A percentile compares a stretch with the other conserved stretches of the same genome.
Evolutionary conservation across 1,140 invertebrate genomes (phyloP).

Genomic region (Neuroterus valhalla): DNA sequence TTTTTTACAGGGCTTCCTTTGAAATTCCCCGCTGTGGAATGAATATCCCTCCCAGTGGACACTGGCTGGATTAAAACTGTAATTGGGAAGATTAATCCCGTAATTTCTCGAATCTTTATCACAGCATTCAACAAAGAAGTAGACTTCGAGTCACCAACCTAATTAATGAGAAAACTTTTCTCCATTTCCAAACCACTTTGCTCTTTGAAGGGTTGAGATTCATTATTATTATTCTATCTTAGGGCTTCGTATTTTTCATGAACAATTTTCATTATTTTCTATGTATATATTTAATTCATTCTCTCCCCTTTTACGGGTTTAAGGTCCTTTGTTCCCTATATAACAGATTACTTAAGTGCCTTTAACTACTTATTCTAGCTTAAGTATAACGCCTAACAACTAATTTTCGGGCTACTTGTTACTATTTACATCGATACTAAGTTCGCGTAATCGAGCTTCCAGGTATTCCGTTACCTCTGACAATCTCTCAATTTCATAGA

Average conservation of each 20-base stretch:
- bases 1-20: constrained; percentile 29
- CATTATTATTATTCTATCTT: background rate
- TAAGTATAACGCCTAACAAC: too few relatives aligned
- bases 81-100: constrained; percentile 53
- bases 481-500: too few relatives aligned
- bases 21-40: constrained; percentile 35
- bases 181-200: constrained; percentile 9
- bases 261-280: background rate
- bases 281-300: background rate
- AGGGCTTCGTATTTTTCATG: background rate
- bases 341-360: too few relatives aligned
- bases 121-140: constrained; percentile 47
- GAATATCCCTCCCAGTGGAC: constrained; percentile 44
- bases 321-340: too few relatives aligned
- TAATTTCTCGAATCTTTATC: constrained; percentile 49
- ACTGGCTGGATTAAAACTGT: constrained; percentile 50
- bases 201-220: background rate
- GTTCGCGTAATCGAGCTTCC: too few relatives aligned
- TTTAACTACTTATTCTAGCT: too few relatives aligned
- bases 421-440: too few relatives aligned
- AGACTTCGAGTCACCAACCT: constrained; percentile 51
- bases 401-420: too few relatives aligned
- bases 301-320: background rate
- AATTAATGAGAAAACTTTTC: constrained; percentile 55
- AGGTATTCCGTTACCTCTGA: too few relatives aligned